Base-by-base conservation (phyloP, 1,140 invertebrate species). In the Aphelenchoides besseyi region DNA sequence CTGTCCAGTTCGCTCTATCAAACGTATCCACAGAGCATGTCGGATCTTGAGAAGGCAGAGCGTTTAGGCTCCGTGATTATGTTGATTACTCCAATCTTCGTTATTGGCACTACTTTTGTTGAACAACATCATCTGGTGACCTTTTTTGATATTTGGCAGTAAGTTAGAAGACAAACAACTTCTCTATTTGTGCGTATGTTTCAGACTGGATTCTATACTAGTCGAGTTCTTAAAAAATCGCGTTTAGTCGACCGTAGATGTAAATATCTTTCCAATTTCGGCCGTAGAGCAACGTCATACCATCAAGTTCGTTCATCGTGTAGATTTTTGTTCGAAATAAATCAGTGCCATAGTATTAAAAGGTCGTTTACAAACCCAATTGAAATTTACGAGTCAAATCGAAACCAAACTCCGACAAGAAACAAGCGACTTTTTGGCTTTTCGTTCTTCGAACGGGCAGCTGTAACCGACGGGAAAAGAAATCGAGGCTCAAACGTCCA, bases 111-210 rank as follows among this genome's bases (percentile, higher is more conserved):
- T 18, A 79, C 74, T 48, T 82, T 82, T 61, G 82, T 82, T 16
- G 82, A 85, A 66, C 71, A 72, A 26, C 80, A 82, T 55, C 83
- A 84, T 59, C 70, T 76, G 26, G 54, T 68, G 2, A 33, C 30
- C 12, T 82, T 82, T 69, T 82, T 82, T 59, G 82, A 82, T 57
- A 57, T 82, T 3, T 81, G 79, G 79, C 41, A 76, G 55, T 59
- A 33, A 59, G 55, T 59, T 5, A 8, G 5, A 8, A 59, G 18
- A 59, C 5, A 5, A 8, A 5, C 5, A 28, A 28, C 55, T 59
- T 59, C 5, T 8, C 18, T 59, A 8, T 59, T 33, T 8, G 16
- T 63, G 3, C 3, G 5, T 63, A 52, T 5, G 8, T 41, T 63
- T 63, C 23, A 33, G 68, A 57, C 33, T 78, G 69, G 76, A 78